Evolutionary conservation across 2,113 vertebrate species (phyloP).

Genomic region (Catharus bicknelli): DNA sequence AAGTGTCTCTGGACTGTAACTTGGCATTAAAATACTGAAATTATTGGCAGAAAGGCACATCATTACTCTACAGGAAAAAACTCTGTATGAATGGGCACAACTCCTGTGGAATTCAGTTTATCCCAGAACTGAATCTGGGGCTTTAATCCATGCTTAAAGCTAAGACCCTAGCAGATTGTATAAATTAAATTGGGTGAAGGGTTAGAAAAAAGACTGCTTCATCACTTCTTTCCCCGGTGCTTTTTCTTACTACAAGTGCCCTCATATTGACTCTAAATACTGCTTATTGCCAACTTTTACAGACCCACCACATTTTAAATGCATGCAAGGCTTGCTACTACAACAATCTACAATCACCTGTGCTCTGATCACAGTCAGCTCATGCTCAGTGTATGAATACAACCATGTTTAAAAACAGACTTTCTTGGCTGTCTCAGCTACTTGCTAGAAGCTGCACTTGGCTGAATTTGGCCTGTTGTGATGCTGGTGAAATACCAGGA

Average conservation of each 20-base stretch:
- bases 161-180: background rate
- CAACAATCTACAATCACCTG: background rate
- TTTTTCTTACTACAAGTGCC: background rate
- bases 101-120: constrained; percentile 4
- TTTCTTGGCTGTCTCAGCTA: background rate
- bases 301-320: background rate
- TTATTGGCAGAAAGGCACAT: fast-evolving
- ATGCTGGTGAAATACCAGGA: background rate
- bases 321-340: background rate
- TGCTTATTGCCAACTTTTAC: background rate
- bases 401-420: background rate
- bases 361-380: background rate
- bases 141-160: constrained; percentile 18
- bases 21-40: background rate
- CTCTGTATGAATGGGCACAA: background rate
- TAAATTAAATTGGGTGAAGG: constrained; percentile 13
- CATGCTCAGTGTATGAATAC: background rate
- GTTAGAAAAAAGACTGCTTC: background rate
- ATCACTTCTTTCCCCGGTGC: background rate
- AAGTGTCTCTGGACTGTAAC: background rate
- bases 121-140: background rate
- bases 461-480: background rate
- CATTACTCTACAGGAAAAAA: background rate
- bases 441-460: background rate
- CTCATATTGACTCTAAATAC: background rate